Evolutionary conservation across 2,888 invertebrate genomes (phyloP).

Genomic region (Andrena bucephala): DNA sequence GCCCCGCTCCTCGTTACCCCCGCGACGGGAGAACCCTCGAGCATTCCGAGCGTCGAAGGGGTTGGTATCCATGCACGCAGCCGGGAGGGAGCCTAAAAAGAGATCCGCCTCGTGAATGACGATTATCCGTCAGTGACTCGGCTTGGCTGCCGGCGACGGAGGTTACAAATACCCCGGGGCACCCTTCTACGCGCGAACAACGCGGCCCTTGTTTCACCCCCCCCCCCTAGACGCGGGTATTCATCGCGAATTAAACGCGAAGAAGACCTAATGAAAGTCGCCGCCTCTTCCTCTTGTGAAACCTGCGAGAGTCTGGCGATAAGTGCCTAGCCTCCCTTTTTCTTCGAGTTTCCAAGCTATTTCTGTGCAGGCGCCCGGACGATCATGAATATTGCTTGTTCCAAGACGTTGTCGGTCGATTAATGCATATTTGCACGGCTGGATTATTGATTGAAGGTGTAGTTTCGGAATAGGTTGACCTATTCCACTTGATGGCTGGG

Average conservation of each 20-base stretch:
- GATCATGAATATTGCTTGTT: no score
- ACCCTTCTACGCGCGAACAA: conserved; percentile 36
- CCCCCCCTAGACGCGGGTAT: conserved; percentile 60
- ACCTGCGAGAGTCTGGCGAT: not conserved
- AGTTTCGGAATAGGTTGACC: no score
- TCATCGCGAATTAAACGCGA: conserved; percentile 77
- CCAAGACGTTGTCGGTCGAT: no score
- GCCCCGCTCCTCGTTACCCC: conserved; percentile 34
- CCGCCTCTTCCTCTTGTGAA: conserved; percentile 53
- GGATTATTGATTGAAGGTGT: no score
- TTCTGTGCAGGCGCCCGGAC: no score
- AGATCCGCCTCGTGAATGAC: conserved; percentile 58
- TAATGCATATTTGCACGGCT: no score
- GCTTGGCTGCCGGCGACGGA: conserved; percentile 42
- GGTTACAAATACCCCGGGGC: conserved; percentile 64
- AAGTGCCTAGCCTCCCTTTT: not conserved
- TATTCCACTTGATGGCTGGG: no score
- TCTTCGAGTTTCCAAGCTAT: not conserved
- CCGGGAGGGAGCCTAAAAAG: conserved; percentile 42
- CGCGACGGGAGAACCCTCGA: conserved; percentile 16
- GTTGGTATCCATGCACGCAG: conserved; percentile 19
- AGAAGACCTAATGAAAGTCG: conserved; percentile 74
- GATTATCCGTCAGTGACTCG: conserved; percentile 66
- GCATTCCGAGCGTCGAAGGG: conserved; percentile 44
- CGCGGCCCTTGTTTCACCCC: conserved; percentile 47